Conservation (phyloP, 2,113 vertebrate species). For the Antennarius striatus region DNA sequence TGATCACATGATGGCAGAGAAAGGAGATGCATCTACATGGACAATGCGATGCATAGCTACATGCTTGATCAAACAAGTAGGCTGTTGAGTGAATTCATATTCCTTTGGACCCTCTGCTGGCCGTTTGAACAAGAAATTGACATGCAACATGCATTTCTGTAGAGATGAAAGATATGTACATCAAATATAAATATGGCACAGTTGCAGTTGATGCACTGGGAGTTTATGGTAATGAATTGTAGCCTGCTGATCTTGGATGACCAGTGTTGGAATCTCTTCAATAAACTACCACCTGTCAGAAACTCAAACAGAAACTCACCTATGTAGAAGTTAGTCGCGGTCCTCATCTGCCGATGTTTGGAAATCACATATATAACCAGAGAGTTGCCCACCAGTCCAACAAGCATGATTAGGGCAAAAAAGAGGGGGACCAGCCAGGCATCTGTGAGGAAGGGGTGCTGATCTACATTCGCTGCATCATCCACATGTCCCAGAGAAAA, state of each 20-base stretch:
- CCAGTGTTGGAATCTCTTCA: not conserved
- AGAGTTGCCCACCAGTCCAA: constrained; percentile 84
- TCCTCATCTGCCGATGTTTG: constrained; percentile 86
- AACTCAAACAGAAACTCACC: constrained; percentile 68
- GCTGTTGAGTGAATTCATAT: not conserved
- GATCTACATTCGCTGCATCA: constrained; percentile 51
- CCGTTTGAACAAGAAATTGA: constrained; percentile 16
- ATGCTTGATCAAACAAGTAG: not conserved
- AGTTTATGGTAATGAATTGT: not conserved
- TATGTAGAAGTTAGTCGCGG: constrained; percentile 87
- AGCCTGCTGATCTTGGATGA: not conserved
- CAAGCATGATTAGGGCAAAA: constrained; percentile 85
- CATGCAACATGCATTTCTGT: not conserved
- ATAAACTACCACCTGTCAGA: not conserved
- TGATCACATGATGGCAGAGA: too few relatives aligned
- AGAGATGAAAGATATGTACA: constrained; percentile 26
- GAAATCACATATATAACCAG: constrained; percentile 85
- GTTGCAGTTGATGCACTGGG: constrained; percentile 3
- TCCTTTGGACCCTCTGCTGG: not conserved
- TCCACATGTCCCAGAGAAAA: constrained; percentile 49
- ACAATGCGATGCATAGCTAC: not conserved
- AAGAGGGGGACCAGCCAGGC: constrained; percentile 87
- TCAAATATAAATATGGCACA: not conserved
- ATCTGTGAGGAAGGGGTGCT: constrained; percentile 83
- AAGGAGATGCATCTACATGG: not conserved